Percentiles rank a stretch among this genome's conserved stretches.
Conservation (phyloP, 2,113 vertebrate genomes). For the Ptyas mucosa region DNA sequence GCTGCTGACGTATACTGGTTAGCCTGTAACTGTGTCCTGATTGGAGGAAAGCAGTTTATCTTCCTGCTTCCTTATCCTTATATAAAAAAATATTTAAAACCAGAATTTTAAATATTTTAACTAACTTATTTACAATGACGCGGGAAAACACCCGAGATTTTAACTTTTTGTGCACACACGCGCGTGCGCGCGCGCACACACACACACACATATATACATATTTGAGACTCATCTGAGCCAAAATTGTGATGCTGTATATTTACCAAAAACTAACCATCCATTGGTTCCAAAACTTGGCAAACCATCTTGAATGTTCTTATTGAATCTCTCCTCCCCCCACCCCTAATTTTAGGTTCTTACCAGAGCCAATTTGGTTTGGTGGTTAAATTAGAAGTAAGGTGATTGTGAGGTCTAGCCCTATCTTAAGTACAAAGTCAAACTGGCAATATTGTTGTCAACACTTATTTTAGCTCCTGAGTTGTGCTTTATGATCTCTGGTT, state of each 20-base stretch:
- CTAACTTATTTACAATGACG: too few relatives aligned
- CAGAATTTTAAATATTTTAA: too few relatives aligned
- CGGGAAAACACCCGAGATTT: too few relatives aligned
- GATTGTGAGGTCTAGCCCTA: background rate
- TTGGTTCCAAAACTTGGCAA: background rate
- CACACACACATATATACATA: too few relatives aligned
- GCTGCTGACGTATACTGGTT: too few relatives aligned
- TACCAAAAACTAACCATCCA: background rate
- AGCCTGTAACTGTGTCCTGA: too few relatives aligned
- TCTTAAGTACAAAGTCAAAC: background rate
- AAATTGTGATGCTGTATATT: conserved; percentile 2
- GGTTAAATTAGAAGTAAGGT: background rate
- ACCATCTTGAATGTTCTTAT: background rate
- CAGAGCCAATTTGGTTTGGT: conserved; percentile 1
- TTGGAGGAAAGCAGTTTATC: too few relatives aligned
- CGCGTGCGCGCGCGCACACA: too few relatives aligned
- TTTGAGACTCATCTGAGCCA: background rate
- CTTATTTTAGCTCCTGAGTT: background rate
- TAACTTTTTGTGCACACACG: too few relatives aligned
- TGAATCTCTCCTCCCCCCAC: background rate
- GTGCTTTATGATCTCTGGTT: background rate
- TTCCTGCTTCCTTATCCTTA: too few relatives aligned
- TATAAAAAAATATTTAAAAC: too few relatives aligned
- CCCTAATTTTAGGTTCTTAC: background rate
- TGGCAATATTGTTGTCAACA: background rate